Evolutionary conservation across 2,113 vertebrate genomes (phyloP).

Genomic region (Pantherophis guttatus): DNA sequence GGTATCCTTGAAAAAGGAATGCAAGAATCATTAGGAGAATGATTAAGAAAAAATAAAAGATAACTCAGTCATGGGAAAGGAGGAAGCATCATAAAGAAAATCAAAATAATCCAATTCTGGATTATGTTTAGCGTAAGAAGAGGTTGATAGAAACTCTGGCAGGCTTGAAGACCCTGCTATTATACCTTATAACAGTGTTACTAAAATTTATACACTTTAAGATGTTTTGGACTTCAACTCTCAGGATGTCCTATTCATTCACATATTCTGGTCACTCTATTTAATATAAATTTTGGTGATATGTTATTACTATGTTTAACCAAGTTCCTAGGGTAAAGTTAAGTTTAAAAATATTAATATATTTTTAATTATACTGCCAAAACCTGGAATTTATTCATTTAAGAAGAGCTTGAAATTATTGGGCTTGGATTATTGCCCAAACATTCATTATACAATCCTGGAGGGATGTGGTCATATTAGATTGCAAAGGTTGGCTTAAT

Average conservation of each 20-base stretch:
- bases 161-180: neutral
- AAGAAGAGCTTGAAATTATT: neutral
- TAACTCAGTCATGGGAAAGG: neutral
- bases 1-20: neutral
- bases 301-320: neutral
- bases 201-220: neutral
- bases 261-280: too few relatives aligned
- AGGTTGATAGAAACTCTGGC: neutral
- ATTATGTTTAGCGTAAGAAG: neutral
- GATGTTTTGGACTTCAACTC: neutral
- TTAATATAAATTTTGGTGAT: neutral
- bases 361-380: neutral
- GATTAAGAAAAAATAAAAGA: neutral
- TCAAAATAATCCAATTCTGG: neutral
- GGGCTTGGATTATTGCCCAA: neutral
- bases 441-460: neutral
- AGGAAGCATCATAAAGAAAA: neutral
- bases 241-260: neutral
- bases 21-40: neutral
- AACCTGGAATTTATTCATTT: neutral
- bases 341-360: neutral
- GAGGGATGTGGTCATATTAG: neutral
- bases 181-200: neutral
- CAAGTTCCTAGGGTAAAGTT: neutral
- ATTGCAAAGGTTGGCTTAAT: neutral